Percentiles rank a stretch among this genome's conserved stretches.
These are phyloP conservation scores for Cepaea nemoralis DNA, from an alignment of 1,140 invertebrate species.

Conservation along the genomic window DNA sequence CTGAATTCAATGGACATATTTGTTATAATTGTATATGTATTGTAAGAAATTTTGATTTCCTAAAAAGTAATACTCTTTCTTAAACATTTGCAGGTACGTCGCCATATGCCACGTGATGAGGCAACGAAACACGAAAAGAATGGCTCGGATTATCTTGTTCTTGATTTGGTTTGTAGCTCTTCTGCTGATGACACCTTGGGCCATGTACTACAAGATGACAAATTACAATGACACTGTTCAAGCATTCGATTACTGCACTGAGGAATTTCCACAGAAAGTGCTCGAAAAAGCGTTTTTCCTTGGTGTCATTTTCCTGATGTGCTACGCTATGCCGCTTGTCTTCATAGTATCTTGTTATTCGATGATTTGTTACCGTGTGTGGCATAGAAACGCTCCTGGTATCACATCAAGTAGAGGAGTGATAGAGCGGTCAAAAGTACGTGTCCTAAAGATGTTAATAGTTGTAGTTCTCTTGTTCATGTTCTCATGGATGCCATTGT, in stretches of 20 bases:
- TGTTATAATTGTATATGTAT: too few species aligned
- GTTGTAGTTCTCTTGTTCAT: conserved; percentile 95
- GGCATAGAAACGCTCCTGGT: conserved; percentile 86
- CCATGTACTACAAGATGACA: conserved; percentile 84
- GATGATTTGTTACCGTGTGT: conserved; percentile 92
- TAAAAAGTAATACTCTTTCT: neutral
- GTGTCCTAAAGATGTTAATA: conserved; percentile 94
- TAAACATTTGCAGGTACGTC: conserved; percentile 81
- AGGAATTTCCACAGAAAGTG: conserved; percentile 67
- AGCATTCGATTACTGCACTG: conserved; percentile 34
- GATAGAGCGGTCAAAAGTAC: conserved; percentile 69
- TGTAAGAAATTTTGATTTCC: too few species aligned
- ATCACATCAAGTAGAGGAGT: conserved; percentile 55
- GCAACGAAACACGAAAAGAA: conserved; percentile 88
- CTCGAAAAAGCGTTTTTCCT: conserved; percentile 88
- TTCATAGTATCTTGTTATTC: conserved; percentile 93
- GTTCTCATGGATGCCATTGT: conserved; percentile 93
- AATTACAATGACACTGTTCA: conserved; percentile 18
- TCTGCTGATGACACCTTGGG: conserved; percentile 88
- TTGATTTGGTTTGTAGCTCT: conserved; percentile 91
- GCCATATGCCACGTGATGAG: conserved; percentile 95
- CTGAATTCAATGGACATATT: too few species aligned
- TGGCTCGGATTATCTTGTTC: conserved; percentile 87
- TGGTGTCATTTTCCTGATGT: conserved; percentile 88
- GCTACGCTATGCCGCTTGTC: conserved; percentile 92